A percentile compares a stretch with the other conserved stretches of the same genome.
phyloP scores from a whole-genome alignment of 2,888 invertebrate species.

The Lasiommata megera region DNA sequence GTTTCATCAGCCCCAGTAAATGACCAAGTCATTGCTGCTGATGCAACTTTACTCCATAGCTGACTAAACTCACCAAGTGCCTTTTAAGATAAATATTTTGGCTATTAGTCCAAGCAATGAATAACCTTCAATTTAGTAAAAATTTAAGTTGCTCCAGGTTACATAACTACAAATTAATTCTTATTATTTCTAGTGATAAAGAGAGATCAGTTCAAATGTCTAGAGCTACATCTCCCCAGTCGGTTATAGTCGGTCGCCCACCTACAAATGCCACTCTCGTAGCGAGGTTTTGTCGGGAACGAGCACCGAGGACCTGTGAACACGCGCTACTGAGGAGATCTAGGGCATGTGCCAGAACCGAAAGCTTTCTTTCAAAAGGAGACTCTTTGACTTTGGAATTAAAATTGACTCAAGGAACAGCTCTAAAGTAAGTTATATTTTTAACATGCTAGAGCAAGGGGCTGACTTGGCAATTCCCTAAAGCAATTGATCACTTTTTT shows the following conservation, averaged over 20 bases:
- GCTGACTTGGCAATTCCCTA: no score
- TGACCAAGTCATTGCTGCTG: no score
- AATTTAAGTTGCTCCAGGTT: no score
- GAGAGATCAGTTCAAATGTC: conserved; percentile 75
- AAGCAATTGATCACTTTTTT: no score
- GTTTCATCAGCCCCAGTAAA: no score
- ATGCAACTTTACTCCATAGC: no score
- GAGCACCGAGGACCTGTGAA: conserved; percentile 91
- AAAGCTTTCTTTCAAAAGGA: conserved; percentile 91
- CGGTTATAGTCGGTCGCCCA: conserved; percentile 78
- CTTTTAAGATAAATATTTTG: no score
- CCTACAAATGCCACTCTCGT: conserved; percentile 88
- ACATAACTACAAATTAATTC: neutral
- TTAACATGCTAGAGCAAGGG: no score
- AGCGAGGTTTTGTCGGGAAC: conserved; percentile 90
- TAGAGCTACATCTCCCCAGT: conserved; percentile 71
- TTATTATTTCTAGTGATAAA: conserved; percentile 58
- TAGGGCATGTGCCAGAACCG: conserved; percentile 89
- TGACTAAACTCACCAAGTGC: no score
- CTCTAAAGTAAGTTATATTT: conserved; percentile 84
- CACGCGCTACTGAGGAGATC: conserved; percentile 86
- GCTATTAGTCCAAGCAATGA: no score
- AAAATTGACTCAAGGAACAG: conserved; percentile 90
- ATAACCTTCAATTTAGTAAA: no score
- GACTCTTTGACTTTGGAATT: conserved; percentile 91